Evolutionary conservation across 2,797 vertebrate genomes (phyloP).

Genomic region (Erpetoichthys calabaricus): DNA sequence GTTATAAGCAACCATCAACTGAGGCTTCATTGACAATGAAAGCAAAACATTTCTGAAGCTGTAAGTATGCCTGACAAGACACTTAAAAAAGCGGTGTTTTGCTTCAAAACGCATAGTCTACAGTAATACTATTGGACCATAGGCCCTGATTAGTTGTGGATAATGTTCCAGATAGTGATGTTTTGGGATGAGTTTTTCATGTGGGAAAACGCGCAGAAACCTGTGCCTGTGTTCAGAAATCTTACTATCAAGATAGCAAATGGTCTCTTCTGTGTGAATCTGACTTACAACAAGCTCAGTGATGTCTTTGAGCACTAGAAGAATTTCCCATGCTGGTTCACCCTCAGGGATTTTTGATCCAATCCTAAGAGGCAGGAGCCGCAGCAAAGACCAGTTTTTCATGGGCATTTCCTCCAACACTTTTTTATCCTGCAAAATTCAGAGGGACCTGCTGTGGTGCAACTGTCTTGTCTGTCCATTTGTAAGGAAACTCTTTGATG

Average conservation of each 20-base stretch:
- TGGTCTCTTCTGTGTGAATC: conserved; percentile 7
- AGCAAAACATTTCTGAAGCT: conserved; percentile 11
- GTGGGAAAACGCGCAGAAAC: conserved; percentile 12
- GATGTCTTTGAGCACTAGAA: conserved; percentile 16
- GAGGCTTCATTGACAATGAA: conserved; percentile 17
- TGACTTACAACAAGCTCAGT: conserved; percentile 13
- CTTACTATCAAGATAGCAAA: conserved; percentile 12
- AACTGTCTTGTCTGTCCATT: conserved; percentile 1
- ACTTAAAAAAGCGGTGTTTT: conserved; percentile 18
- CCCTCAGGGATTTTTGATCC: conserved; percentile 13
- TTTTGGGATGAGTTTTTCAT: conserved; percentile 11
- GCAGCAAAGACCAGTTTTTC: conserved; percentile 15
- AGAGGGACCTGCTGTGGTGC: not conserved
- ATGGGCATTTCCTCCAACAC: conserved; percentile 2
- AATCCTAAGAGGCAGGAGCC: conserved; percentile 11
- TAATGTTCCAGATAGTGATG: conserved; percentile 13
- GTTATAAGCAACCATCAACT: conserved; percentile 16
- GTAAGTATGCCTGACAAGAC: conserved; percentile 13
- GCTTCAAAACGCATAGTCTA: conserved; percentile 1
- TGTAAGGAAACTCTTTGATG: conserved; percentile 1
- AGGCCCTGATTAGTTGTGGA: conserved; percentile 12
- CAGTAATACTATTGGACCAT: conserved; percentile 13
- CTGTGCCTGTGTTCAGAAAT: conserved; percentile 13
- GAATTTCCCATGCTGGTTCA: conserved; percentile 11
- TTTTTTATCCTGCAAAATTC: conserved; percentile 13